phyloP scores from a whole-genome alignment of 2,888 invertebrate genomes.

The Eucera pruinosa region DNA sequence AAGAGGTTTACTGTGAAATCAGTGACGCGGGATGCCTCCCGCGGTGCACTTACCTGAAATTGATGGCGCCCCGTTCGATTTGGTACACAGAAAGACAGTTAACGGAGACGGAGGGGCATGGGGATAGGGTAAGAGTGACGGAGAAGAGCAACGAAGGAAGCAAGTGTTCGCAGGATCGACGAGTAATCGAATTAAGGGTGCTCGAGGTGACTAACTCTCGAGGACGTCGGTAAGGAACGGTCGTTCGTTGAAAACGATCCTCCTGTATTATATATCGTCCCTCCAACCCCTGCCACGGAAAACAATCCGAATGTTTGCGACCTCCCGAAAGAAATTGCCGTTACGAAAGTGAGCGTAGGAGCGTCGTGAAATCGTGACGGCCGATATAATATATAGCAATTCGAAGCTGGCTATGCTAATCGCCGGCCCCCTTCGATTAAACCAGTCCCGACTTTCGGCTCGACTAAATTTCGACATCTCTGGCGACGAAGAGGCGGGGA shows the following conservation, averaged over 20 bases:
- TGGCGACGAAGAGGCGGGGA: neutral
- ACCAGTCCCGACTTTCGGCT: neutral
- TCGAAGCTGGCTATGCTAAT: neutral
- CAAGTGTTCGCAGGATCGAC: constrained; percentile 61
- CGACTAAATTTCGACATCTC: neutral
- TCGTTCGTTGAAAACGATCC: constrained; percentile 48
- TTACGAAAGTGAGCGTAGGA: neutral
- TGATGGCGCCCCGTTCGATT: constrained; percentile 63
- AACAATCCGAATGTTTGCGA: constrained; percentile 28
- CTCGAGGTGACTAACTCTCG: constrained; percentile 61
- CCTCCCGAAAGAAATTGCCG: neutral
- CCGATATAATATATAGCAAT: neutral
- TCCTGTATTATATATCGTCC: constrained; percentile 37
- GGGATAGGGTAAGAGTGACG: constrained; percentile 15
- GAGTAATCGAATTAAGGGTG: constrained; percentile 76
- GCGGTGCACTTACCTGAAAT: constrained; percentile 57
- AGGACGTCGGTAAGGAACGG: constrained; percentile 47
- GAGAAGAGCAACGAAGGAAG: constrained; percentile 36
- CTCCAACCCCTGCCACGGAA: neutral
- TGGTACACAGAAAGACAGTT: constrained; percentile 61
- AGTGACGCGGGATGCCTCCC: constrained; percentile 35
- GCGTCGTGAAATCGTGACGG: neutral
- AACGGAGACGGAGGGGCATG: constrained; percentile 14
- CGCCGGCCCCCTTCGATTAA: neutral
- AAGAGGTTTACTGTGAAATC: constrained; percentile 61